Conservation (phyloP, 1,140 invertebrate genomes). For the Manduca sexta region DNA sequence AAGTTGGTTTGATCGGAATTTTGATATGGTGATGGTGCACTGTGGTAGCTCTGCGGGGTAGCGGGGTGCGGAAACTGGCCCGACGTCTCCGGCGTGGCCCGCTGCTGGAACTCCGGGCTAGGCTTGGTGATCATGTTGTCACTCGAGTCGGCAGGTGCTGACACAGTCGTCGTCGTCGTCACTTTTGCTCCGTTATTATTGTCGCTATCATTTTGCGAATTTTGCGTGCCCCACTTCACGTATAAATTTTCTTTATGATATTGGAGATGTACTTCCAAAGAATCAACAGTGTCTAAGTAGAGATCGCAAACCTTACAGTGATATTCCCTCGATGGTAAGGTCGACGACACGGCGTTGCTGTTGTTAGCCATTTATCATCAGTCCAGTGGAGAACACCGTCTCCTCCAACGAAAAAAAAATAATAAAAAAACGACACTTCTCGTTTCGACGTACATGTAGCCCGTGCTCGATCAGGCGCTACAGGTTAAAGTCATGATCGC, state of each 20-base stretch:
- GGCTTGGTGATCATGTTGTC: slow-evolving; percentile 75
- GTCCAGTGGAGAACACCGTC: slow-evolving; percentile 59
- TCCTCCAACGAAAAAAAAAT: slow-evolving; percentile 69
- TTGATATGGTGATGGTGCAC: slow-evolving; percentile 75
- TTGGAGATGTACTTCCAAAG: slow-evolving; percentile 83
- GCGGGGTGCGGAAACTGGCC: slow-evolving; percentile 74
- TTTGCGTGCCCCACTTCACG: slow-evolving; percentile 82
- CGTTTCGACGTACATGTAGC: slow-evolving; percentile 58
- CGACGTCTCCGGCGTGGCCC: slow-evolving; percentile 73
- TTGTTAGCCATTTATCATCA: slow-evolving; percentile 74
- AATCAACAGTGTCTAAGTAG: slow-evolving; percentile 81
- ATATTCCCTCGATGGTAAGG: slow-evolving; percentile 68
- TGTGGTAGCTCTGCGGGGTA: slow-evolving; percentile 76
- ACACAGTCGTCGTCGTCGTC: slow-evolving; percentile 67
- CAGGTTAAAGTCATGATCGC: slow-evolving; percentile 54
- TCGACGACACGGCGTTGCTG: slow-evolving; percentile 61
- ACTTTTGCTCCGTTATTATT: slow-evolving; percentile 80
- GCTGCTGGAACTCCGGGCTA: slow-evolving; percentile 74
- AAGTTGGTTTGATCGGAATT: slow-evolving; percentile 74
- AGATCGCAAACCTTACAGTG: slow-evolving; percentile 84
- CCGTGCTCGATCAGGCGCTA: slow-evolving; percentile 44
- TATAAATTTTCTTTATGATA: slow-evolving; percentile 86
- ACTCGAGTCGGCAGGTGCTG: slow-evolving; percentile 76
- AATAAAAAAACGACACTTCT: slow-evolving; percentile 57
- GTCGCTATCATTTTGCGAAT: slow-evolving; percentile 74